Conservation (phyloP, 2,888 invertebrate genomes). For the Drosophila colorata region DNA sequence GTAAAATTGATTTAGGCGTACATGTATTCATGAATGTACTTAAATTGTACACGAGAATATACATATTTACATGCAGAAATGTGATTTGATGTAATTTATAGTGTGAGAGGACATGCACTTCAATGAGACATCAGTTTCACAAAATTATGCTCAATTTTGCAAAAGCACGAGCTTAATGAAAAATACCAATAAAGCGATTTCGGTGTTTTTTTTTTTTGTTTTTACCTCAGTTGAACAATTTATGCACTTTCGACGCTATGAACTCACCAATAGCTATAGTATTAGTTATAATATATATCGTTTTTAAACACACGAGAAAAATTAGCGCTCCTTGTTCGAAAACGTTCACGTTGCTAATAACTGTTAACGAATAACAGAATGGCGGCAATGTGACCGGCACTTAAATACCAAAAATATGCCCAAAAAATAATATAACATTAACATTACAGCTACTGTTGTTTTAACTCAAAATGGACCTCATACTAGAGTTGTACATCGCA, state of each 20-base stretch:
- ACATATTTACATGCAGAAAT: not conserved
- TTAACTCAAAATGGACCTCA: slow-evolving; percentile 15
- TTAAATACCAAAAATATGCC: not conserved
- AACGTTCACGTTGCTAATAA: not conserved
- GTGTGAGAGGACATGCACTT: not conserved
- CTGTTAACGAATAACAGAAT: not conserved
- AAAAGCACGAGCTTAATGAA: not conserved
- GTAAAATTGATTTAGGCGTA: not conserved
- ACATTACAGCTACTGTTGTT: not conserved
- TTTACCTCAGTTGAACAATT: not conserved
- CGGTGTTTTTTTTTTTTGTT: not conserved
- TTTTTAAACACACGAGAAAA: not conserved
- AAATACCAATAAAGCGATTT: not conserved
- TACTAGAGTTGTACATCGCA: not conserved
- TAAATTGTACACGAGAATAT: not conserved
- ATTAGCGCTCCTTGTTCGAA: not conserved
- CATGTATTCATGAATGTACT: not conserved
- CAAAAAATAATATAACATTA: not conserved
- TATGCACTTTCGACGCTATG: not conserved
- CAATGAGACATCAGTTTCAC: not conserved
- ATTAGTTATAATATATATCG: not conserved
- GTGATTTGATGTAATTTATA: not conserved
- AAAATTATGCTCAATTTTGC: not conserved
- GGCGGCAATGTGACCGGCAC: not conserved
- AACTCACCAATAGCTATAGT: slow-evolving; percentile 1